phyloP scores from a whole-genome alignment of 2,113 vertebrate species.

The Channa maculata region DNA sequence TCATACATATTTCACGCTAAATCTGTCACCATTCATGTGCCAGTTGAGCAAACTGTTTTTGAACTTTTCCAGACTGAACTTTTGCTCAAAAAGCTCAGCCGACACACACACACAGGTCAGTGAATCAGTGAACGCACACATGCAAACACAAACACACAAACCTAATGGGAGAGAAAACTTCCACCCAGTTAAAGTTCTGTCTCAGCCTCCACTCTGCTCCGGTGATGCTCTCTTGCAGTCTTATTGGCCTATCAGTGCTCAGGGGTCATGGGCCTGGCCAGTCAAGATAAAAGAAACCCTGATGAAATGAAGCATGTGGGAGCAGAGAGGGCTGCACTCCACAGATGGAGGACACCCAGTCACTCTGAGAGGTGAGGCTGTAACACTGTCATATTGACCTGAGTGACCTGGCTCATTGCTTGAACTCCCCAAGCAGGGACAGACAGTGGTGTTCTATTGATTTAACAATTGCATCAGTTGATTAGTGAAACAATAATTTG shows the following conservation, averaged over 20 bases:
- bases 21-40: conserved; percentile 45
- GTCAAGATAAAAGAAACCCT: conserved; percentile 81
- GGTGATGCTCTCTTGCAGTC: conserved; percentile 59
- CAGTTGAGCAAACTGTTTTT: conserved; percentile 34
- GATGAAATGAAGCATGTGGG: conserved; percentile 78
- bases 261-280: conserved; percentile 78
- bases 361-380: conserved; percentile 73
- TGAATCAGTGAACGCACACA: conserved; percentile 24
- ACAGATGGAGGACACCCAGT: conserved; percentile 69
- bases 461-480: too few relatives aligned
- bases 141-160: conserved; percentile 32
- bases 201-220: conserved; percentile 52
- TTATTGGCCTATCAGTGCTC: conserved; percentile 74
- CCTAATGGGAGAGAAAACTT: conserved; percentile 46
- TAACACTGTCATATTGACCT: conserved; percentile 69
- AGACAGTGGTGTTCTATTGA: conserved; percentile 18
- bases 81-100: conserved; percentile 35
- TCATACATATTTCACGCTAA: conserved; percentile 51
- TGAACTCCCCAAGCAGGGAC: conserved; percentile 37
- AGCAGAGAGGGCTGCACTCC: conserved; percentile 65
- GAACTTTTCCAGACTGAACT: conserved; percentile 42
- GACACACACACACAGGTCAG: conserved; percentile 31
- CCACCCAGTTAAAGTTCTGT: conserved; percentile 55
- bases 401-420: conserved; percentile 59
- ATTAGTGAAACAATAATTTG: too few relatives aligned